Conservation (phyloP, 1,140 invertebrate species). For the Hylaeus volcanicus region DNA sequence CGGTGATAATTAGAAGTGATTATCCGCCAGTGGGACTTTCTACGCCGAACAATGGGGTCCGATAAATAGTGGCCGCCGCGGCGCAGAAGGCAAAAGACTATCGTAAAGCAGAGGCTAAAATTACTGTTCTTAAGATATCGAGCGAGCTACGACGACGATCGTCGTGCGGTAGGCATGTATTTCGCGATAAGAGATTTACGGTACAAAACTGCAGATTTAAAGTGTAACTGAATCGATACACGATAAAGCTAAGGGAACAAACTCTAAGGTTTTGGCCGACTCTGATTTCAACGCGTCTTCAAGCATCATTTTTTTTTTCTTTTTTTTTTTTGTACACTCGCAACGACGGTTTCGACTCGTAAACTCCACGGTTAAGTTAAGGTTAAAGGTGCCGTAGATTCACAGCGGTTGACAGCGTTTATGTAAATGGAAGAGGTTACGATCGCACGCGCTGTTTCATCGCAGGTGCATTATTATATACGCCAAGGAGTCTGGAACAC, state of each 20-base stretch:
- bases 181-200: constrained; percentile 54
- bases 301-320: too few species aligned
- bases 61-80: constrained; percentile 54
- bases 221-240: constrained; percentile 36
- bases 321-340: not conserved
- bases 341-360: not conserved
- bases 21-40: constrained; percentile 58
- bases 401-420: not conserved
- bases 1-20: constrained; percentile 63
- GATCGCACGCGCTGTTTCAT: not conserved
- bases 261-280: too few species aligned
- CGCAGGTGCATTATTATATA: not conserved
- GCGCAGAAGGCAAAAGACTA: constrained; percentile 35
- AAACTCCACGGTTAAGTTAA: too few species aligned
- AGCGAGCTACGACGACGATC: constrained; percentile 24
- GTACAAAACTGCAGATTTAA: constrained; percentile 41
- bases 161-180: constrained; percentile 30
- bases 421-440: not conserved
- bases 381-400: too few species aligned
- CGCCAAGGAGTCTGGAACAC: too few species aligned
- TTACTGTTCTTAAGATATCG: constrained; percentile 59
- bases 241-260: not conserved
- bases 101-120: constrained; percentile 52
- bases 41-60: constrained; percentile 57
- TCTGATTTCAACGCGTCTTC: too few species aligned